Evolutionary conservation across 2,797 vertebrate species (phyloP).

Genomic region (Apogon hyalosoma): DNA sequence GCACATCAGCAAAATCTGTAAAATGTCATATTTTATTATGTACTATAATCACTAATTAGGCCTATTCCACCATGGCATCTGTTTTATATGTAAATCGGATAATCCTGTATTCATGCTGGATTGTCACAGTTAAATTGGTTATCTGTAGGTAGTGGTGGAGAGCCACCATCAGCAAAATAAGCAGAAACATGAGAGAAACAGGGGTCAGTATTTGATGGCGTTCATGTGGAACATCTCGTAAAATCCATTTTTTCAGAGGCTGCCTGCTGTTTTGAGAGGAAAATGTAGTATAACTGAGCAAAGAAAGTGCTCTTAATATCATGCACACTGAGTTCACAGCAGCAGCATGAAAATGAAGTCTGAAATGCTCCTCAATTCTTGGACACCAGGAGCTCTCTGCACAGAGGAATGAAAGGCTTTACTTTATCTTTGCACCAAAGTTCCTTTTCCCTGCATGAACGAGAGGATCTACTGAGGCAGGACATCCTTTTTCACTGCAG

Average conservation of each 20-base stretch:
- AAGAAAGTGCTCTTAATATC: conserved; percentile 51
- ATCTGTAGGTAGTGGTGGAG: conserved; percentile 14
- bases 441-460: conserved; percentile 60
- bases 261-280: conserved; percentile 38
- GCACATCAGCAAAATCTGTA: conserved; percentile 4
- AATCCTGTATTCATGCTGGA: conserved; percentile 9
- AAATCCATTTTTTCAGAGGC: conserved; percentile 31
- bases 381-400: conserved; percentile 49
- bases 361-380: conserved; percentile 51
- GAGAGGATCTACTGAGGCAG: conserved; percentile 73
- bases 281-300: conserved; percentile 29
- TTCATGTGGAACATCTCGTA: conserved; percentile 47
- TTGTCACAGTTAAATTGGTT: conserved; percentile 8
- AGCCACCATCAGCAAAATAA: conserved; percentile 22
- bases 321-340: conserved; percentile 50
- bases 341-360: conserved; percentile 57
- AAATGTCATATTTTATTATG: conserved; percentile 14
- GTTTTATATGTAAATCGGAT: conserved; percentile 40
- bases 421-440: conserved; percentile 59
- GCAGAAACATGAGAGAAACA: conserved; percentile 26
- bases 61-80: conserved; percentile 4
- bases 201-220: conserved; percentile 27
- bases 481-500: conserved; percentile 64
- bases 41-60: conserved; percentile 24
- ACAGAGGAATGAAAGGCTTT: conserved; percentile 57